Evolutionary conservation across 2,113 vertebrate genomes (phyloP), one percentile per base, ranked within the genome.

Genomic region (Sorex araneus): DNA sequence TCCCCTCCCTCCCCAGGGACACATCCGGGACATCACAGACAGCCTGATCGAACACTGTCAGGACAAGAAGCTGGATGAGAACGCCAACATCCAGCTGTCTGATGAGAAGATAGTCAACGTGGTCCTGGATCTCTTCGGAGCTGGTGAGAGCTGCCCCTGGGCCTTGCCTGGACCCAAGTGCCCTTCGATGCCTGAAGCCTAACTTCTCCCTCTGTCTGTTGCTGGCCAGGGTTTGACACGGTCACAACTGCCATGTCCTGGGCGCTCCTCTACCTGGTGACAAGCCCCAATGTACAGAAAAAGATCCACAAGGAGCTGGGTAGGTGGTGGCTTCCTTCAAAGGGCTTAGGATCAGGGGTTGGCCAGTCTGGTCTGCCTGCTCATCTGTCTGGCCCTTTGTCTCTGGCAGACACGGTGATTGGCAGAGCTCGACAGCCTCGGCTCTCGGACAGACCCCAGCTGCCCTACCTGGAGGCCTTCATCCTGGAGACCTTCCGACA

Each of bases 21-120:
- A 98, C 76, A 99, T 99, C 69, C 98, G 98, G 45, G 99, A 99
- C 88, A 98, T 99, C 97, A 99, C 99, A 0, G 99, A 99, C 93
- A 99, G 98, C 0, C 98, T 99, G 75, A 99, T 99, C 0, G 95
- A 98, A 57, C 98, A 99, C 95, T 99, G 99, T 76, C 98, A 99
- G 95, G 98, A 99, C 83, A 98, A 98, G 43, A 98, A 95, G 2
- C 15, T 95, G 54, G 98, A 98, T 0, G 98, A 99, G 87, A 98
- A 98, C 5, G 96, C 97, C 34, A 98, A 96, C 0, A 0, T 98
- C 23, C 97, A 98, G 2, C 40, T 99, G 34, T 98, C 98, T 0
- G 97, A 99, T 0, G 95, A 98, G 86, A 98, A 99, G 96, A 97
- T 99, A 13, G 95, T 99, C 0, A 91, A 67, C 90, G 98, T 99